Evolutionary conservation across 2,888 invertebrate species (phyloP), one percentile per base, ranked within the genome.

Genomic region (Odontomyia ornata): DNA sequence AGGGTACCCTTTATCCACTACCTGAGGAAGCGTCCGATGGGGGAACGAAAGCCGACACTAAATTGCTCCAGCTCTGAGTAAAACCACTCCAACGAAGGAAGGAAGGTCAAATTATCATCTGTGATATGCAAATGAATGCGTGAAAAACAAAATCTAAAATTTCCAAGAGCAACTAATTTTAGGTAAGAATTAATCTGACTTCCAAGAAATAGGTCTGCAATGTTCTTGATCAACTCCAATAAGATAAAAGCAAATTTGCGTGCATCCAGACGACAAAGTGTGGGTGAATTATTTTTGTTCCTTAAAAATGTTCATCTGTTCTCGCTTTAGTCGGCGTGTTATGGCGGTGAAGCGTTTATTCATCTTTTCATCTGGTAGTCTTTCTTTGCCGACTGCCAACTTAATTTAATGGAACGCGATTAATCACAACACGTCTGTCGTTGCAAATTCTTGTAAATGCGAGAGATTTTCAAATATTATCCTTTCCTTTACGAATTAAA

Each of bases 371-470:
- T 71, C 71, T 71, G 67, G 23, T 11, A 43, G n/a, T n/a, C n/a
- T n/a, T 56, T 18, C 72, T 72, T 56, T 72, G 72, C 56, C 43
- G 72, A 57, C 56, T 72, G 72, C 72, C 72, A 72, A 72, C 72
- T 72, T 72, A 72, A 72, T 72, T 72, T 52, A 72, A 56, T 72
- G 72, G 56, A 72, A 56, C 72, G 30, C 57, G 7, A 72, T 72
- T 72, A 72, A 72, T 72, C 72, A 72, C 30, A 43, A 9, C 43
- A n/a, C 13, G 43, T 43, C 43, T 43, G 43, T 43, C 43, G 7
- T 43, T 43, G 7, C 7, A 13, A 43, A 13, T 13, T 43, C 43
- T 9, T 43, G 43, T 43, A 9, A 7, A 43, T 9, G 43, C 43
- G 13, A 43, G 43, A 43, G 13, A 13, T 13, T 43, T 13, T 43